Conservation (phyloP, 2,888 invertebrate species). For the Ectropis crepuscularia region DNA sequence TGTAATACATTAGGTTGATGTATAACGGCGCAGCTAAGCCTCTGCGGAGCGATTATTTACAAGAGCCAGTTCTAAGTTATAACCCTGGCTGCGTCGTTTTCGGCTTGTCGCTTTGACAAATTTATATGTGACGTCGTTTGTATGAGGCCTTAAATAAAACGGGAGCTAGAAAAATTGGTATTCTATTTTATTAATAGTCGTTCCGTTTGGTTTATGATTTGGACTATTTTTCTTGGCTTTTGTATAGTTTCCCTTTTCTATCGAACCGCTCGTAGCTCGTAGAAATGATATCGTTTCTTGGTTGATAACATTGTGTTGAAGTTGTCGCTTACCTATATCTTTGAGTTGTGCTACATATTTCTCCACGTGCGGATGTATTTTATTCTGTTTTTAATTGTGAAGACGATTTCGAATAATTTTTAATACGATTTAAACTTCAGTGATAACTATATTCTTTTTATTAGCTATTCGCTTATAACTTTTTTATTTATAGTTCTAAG, state of each 20-base stretch:
- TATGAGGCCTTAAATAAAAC: slow-evolving; percentile 58
- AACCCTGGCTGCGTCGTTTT: slow-evolving; percentile 56
- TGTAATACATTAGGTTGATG: slow-evolving; percentile 42
- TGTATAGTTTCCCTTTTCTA: neutral
- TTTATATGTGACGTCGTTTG: slow-evolving; percentile 60
- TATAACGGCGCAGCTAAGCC: slow-evolving; percentile 30
- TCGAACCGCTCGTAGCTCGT: neutral
- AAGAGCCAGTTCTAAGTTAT: slow-evolving; percentile 57
- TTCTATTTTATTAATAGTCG: slow-evolving; percentile 44
- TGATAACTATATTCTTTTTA: too few relatives aligned
- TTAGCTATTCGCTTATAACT: too few relatives aligned
- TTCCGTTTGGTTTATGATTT: slow-evolving; percentile 16
- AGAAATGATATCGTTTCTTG: too few relatives aligned
- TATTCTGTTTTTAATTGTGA: too few relatives aligned
- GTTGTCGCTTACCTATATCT: too few relatives aligned
- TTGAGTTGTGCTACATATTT: too few relatives aligned
- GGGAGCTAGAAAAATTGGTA: slow-evolving; percentile 50
- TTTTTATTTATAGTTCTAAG: too few relatives aligned
- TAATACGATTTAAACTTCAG: too few relatives aligned
- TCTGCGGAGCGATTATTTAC: slow-evolving; percentile 56
- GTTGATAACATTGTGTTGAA: too few relatives aligned
- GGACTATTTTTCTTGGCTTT: slow-evolving; percentile 5
- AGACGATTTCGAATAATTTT: too few relatives aligned
- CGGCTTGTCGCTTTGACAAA: slow-evolving; percentile 62
- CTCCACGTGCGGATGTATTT: too few relatives aligned